These are phyloP conservation scores for Ciconia stormi DNA, from an alignment of 2,113 vertebrate genomes.

Conservation along the genomic window DNA sequence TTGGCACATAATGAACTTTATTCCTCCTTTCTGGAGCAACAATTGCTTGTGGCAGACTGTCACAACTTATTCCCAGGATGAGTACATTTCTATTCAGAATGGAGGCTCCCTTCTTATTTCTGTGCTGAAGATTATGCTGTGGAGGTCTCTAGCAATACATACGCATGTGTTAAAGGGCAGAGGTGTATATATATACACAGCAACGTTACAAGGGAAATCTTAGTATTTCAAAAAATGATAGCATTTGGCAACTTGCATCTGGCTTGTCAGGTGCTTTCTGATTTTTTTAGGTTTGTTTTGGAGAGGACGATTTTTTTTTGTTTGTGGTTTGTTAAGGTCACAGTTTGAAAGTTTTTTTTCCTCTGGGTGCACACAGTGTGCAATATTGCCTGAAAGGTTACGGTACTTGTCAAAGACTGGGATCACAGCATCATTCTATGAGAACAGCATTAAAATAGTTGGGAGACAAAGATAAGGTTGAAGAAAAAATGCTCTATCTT, in stretches of 20 bases:
- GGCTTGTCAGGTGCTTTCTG: background rate
- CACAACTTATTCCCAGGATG: background rate
- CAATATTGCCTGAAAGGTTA: background rate
- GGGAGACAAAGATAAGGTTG: background rate
- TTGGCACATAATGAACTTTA: background rate
- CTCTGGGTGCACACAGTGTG: too few relatives aligned
- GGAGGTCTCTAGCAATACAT: background rate
- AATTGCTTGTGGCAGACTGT: background rate
- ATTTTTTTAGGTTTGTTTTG: background rate
- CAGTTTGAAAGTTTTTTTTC: background rate
- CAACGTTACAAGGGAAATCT: background rate
- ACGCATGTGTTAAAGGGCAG: background rate
- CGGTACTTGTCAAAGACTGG: background rate
- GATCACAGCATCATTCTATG: background rate
- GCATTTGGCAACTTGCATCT: background rate
- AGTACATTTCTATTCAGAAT: background rate
- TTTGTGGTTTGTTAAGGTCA: background rate
- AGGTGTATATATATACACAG: background rate
- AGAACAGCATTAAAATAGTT: background rate
- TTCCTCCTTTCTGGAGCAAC: background rate
- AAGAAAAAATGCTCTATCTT: background rate
- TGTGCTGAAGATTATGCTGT: background rate
- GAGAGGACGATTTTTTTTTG: background rate
- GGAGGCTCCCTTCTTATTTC: background rate
- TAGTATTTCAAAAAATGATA: background rate